Percentiles rank a stretch among this genome's conserved stretches.
phyloP scores from a whole-genome alignment of 2,113 vertebrate species.

The Periophthalmus modestus region DNA sequence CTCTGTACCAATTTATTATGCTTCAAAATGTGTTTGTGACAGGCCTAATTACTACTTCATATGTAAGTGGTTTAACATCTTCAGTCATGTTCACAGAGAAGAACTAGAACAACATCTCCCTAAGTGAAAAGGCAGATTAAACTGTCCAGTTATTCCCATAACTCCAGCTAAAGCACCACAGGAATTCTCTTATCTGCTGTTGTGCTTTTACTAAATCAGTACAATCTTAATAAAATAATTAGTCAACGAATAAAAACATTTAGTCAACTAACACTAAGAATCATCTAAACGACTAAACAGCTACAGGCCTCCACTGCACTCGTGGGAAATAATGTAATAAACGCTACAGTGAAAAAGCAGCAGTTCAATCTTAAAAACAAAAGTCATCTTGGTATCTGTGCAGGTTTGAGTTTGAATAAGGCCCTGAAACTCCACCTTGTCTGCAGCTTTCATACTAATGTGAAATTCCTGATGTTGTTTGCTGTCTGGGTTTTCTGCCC shows the following conservation, averaged over 20 bases:
- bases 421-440: neutral
- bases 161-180: neutral
- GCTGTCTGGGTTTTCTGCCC: constrained; percentile 5
- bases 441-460: neutral
- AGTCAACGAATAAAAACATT: neutral
- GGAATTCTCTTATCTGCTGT: neutral
- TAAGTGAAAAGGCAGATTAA: neutral
- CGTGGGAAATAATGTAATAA: neutral
- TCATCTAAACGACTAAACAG: neutral
- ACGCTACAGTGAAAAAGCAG: neutral
- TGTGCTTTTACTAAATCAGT: neutral
- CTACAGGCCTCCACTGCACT: neutral
- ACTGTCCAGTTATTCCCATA: neutral
- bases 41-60: too few relatives aligned
- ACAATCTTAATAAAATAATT: neutral
- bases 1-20: too few relatives aligned
- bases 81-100: too few relatives aligned
- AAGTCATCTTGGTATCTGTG: neutral
- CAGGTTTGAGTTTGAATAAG: neutral
- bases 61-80: constrained; percentile 7
- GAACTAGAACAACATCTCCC: too few relatives aligned
- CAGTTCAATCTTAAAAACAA: neutral
- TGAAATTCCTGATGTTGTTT: constrained; percentile 12
- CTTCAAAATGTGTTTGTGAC: too few relatives aligned
- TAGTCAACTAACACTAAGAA: neutral